Evolutionary conservation across 1,140 invertebrate genomes (phyloP), one percentile per base, ranked within the genome.

Genomic region (Planococcus citri): DNA sequence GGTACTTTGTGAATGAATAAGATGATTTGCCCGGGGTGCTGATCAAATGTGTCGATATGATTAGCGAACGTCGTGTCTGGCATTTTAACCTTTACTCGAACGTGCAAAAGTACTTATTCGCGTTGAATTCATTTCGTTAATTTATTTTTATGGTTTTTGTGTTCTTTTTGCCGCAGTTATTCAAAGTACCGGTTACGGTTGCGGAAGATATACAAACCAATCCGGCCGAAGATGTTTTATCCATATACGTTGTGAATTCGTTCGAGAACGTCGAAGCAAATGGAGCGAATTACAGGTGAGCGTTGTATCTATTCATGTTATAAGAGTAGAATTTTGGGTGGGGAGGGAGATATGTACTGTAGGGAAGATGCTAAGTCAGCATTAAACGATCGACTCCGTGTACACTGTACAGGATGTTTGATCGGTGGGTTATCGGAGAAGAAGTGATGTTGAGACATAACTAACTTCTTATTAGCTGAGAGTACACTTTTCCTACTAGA

Each of bases 131-230:
- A 1, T 25, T 64, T 64, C 21, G 60, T 64, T 64, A 64, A 64
- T 24, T 64, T 64, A 64, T 27, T 64, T 64, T 64, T 64, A 64
- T 64, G 60, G 60, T 64, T 24, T 64, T 64, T 27, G 60, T 64
- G 25, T 64, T 64, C 17, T 64, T 24, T 64, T 64, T 64, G 22
- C 25, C 60, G 60, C 60, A 64, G 60, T 25, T 64, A 25, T 64
- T 64, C 25, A 64, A 64, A 4, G 60, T 64, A 10, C 60, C 60
- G 25, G 3, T 24, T 27, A 24, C 60, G 25, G 25, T 17, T 22
- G 22, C 60, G 60, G 60, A 25, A 10, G 60, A 64, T 64, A 25
- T 64, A 4, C 8, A 25, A 22, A 17, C 20, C 9, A 14, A 22
- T 9, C 60, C 3, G 22, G 3, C 51, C 51, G 60, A 64, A 1